Conservation (phyloP, 2,797 vertebrate genomes). For the Cuniculus paca region DNA sequence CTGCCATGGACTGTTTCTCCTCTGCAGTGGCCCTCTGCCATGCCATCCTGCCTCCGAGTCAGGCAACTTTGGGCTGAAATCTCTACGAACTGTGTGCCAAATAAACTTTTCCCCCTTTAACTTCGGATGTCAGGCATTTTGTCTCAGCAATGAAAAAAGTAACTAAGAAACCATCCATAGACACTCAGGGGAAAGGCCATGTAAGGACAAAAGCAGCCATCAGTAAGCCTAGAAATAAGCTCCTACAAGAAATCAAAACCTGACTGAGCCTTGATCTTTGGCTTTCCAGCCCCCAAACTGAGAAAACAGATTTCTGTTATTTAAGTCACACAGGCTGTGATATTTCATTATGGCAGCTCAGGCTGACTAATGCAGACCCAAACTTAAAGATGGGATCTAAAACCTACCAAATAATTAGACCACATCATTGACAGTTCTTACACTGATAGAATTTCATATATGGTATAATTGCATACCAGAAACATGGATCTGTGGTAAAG, state of each 20-base stretch:
- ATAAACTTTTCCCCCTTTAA: not conserved
- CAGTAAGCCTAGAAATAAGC: not conserved
- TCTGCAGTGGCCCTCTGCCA: not conserved
- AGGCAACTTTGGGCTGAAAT: not conserved
- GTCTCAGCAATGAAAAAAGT: not conserved
- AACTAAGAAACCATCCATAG: not conserved
- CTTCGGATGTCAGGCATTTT: not conserved
- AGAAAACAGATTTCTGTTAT: constrained; percentile 17
- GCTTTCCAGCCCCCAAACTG: not conserved
- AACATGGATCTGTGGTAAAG: not conserved
- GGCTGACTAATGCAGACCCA: not conserved
- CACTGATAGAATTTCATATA: not conserved
- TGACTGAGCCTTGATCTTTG: not conserved
- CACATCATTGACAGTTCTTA: not conserved
- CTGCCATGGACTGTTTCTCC: not conserved
- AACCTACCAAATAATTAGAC: constrained; percentile 31
- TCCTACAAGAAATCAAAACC: not conserved
- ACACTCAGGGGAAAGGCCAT: not conserved
- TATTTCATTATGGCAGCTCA: not conserved
- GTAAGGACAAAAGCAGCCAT: not conserved
- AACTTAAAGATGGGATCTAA: constrained; percentile 14
- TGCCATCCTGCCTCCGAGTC: not conserved
- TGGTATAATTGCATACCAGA: not conserved
- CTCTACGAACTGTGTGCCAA: not conserved
- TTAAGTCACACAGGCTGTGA: not conserved